phyloP scores from a whole-genome alignment of 2,888 invertebrate genomes.

The Hecatera dysodea region DNA sequence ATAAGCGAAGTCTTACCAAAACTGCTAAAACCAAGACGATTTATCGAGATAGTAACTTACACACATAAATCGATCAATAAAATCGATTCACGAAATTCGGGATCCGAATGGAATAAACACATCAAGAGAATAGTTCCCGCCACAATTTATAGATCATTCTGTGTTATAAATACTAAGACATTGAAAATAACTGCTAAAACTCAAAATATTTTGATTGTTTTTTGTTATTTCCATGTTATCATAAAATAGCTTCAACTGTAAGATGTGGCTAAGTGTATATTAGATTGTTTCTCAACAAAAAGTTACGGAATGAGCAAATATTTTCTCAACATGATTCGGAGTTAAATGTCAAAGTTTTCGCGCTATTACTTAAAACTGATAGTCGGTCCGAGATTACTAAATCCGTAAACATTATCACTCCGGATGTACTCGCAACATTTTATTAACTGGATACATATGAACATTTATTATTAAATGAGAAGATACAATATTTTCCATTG shows the following conservation, averaged over 20 bases:
- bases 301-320: conserved; percentile 45
- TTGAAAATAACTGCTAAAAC: conserved; percentile 15
- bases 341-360: conserved; percentile 54
- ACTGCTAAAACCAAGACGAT: conserved; percentile 27
- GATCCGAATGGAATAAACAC: conserved; percentile 53
- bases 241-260: not conserved
- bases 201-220: not conserved
- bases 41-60: conserved; percentile 39
- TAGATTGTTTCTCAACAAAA: conserved; percentile 33
- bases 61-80: conserved; percentile 50
- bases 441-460: not conserved
- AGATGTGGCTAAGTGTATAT: not conserved
- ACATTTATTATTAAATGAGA: not conserved
- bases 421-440: not conserved
- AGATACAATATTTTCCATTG: conserved; percentile 2
- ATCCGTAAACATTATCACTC: conserved; percentile 22
- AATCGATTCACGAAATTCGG: conserved; percentile 54
- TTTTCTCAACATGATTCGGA: conserved; percentile 25
- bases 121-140: conserved; percentile 29
- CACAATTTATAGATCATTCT: conserved; percentile 47
- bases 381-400: conserved; percentile 17
- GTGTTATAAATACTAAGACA: conserved; percentile 37
- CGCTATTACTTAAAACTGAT: conserved; percentile 32
- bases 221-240: not conserved
- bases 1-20: conserved; percentile 1